Percentiles rank a stretch among this genome's conserved stretches.
These are phyloP conservation scores for Syngnathus rostellatus DNA, from an alignment of 2,797 vertebrate genomes.

Conservation along the genomic window DNA sequence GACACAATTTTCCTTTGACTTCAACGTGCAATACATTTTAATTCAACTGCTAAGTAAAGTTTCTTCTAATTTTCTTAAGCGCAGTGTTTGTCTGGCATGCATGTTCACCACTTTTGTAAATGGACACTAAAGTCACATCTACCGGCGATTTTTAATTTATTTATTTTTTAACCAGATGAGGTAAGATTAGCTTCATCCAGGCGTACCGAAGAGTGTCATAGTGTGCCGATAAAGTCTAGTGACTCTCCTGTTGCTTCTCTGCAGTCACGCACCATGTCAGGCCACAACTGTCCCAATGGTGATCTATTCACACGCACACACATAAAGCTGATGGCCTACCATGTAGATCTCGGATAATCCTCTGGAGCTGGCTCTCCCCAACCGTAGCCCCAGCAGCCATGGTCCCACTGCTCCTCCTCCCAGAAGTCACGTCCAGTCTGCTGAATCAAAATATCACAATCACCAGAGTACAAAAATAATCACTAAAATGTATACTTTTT, in stretches of 20 bases:
- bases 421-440: conserved; percentile 60
- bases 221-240: conserved; percentile 10
- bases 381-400: conserved; percentile 74
- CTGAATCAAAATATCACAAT: conserved; percentile 63
- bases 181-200: conserved; percentile 15
- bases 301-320: conserved; percentile 21
- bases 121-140: conserved; percentile 18
- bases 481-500: background rate
- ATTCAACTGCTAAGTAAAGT: background rate
- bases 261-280: conserved; percentile 25
- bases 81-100: conserved; percentile 39
- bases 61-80: background rate
- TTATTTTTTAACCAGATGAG: background rate
- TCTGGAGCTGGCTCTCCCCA: conserved; percentile 84
- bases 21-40: background rate
- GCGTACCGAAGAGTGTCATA: conserved; percentile 1
- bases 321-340: conserved; percentile 66
- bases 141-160: conserved; percentile 5
- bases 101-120: conserved; percentile 40
- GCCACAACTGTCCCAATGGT: conserved; percentile 8
- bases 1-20: background rate
- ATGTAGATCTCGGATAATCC: conserved; percentile 90
- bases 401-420: conserved; percentile 49
- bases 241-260: conserved; percentile 20
- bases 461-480: conserved; percentile 37